These are phyloP conservation scores for Rhinogobio ventralis DNA, from an alignment of 2,797 vertebrate genomes.

Conservation along the genomic window DNA sequence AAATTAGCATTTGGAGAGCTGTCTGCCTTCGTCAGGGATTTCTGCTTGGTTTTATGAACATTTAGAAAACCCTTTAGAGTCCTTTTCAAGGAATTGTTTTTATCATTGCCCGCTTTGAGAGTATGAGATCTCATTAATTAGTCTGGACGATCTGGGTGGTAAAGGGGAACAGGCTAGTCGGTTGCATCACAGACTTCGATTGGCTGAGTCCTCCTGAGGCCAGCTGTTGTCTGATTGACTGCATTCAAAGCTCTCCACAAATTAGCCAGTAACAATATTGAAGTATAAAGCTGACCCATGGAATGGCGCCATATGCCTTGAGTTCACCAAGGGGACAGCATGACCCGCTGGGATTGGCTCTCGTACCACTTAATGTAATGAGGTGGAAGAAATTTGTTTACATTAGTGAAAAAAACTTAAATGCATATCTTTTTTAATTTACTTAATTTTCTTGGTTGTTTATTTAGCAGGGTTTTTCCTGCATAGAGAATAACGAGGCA, in stretches of 20 bases:
- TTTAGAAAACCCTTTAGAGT: conserved; percentile 26
- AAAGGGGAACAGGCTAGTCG: conserved; percentile 58
- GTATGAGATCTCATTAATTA: conserved; percentile 40
- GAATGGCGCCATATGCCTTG: not conserved
- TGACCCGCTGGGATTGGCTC: conserved; percentile 17
- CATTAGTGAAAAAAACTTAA: not conserved
- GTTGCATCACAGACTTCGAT: conserved; percentile 74
- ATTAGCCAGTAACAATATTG: conserved; percentile 63
- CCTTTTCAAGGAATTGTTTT: conserved; percentile 36
- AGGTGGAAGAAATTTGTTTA: not conserved
- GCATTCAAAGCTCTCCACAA: conserved; percentile 69
- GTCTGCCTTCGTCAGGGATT: conserved; percentile 68
- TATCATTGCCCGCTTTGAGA: conserved; percentile 22
- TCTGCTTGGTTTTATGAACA: conserved; percentile 56
- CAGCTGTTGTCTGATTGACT: conserved; percentile 70
- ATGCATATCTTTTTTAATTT: too few species aligned
- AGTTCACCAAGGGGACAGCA: conserved; percentile 43
- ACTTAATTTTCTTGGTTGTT: too few species aligned
- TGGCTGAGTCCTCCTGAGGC: conserved; percentile 69
- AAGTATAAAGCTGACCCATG: conserved; percentile 53
- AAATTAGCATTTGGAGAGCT: conserved; percentile 78
- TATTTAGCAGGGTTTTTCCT: too few species aligned
- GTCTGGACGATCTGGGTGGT: conserved; percentile 41
- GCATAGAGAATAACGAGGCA: too few species aligned
- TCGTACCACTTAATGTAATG: not conserved